phyloP scores from a whole-genome alignment of 2,888 invertebrate genomes.

The Spisula subtruncata region DNA sequence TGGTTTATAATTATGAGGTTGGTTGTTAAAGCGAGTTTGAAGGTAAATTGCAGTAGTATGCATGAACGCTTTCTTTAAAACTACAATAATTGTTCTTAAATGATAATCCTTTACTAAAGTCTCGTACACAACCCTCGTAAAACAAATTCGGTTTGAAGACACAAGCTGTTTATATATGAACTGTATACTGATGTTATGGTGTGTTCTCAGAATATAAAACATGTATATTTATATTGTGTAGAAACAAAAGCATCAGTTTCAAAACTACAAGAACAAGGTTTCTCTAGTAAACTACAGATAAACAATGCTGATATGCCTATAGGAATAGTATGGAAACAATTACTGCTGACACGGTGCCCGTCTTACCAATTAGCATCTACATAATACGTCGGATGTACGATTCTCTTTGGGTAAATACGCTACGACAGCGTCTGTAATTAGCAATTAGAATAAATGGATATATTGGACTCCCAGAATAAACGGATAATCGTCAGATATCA shows the following conservation, averaged over 20 bases:
- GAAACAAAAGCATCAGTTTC: neutral
- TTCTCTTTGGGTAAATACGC: conserved; percentile 52
- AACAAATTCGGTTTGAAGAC: neutral
- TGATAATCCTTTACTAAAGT: no score
- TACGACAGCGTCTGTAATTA: conserved; percentile 55
- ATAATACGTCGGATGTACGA: conserved; percentile 37
- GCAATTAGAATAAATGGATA: conserved; percentile 58
- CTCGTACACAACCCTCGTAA: neutral
- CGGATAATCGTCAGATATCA: conserved; percentile 29
- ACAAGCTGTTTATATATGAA: no score
- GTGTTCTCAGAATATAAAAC: neutral
- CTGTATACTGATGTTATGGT: neutral
- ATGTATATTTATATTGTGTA: neutral
- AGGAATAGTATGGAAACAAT: conserved; percentile 33
- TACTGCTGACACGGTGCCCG: conserved; percentile 32
- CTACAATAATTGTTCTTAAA: no score
- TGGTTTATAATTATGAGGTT: no score
- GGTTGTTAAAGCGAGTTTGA: no score
- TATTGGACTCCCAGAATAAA: conserved; percentile 38
- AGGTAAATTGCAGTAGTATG: no score
- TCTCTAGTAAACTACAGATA: neutral
- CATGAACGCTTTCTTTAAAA: no score
- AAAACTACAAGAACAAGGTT: neutral
- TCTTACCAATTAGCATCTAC: conserved; percentile 45
- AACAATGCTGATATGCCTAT: conserved; percentile 16